Evolutionary conservation across 2,113 vertebrate species (phyloP).

Genomic region (Laterallus jamaicensis): DNA sequence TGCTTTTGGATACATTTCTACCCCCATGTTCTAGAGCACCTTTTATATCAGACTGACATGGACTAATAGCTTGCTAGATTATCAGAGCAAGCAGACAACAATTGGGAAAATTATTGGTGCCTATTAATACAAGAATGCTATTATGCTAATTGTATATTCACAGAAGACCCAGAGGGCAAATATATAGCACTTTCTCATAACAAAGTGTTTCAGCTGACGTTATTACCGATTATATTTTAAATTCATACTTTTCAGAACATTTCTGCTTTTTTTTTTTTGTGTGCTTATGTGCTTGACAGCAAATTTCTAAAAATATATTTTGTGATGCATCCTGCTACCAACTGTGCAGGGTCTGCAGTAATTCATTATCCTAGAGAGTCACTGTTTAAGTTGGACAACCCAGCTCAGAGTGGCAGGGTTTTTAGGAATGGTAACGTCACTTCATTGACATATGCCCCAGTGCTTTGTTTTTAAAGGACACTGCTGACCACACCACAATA

Average conservation of each 20-base stretch:
- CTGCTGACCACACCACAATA: background rate
- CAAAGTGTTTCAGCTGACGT: background rate
- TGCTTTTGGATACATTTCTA: background rate
- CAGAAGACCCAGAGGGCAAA: background rate
- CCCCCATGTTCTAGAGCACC: background rate
- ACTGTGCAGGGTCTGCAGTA: background rate
- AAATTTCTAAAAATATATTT: constrained; percentile 11
- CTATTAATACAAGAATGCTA: background rate
- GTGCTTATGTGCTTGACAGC: background rate
- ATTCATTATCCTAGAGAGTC: background rate
- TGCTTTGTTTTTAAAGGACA: background rate
- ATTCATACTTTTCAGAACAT: background rate
- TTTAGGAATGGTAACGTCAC: background rate
- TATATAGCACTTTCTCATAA: background rate
- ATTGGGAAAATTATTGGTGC: background rate
- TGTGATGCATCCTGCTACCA: background rate
- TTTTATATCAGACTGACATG: background rate
- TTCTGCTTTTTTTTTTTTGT: background rate
- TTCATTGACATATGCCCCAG: background rate
- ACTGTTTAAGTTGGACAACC: background rate
- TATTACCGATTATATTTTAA: background rate
- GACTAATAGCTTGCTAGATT: background rate
- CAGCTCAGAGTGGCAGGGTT: background rate
- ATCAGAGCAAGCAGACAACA: background rate
- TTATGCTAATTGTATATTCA: background rate